A percentile compares a stretch with the other conserved stretches of the same genome.
phyloP scores from a whole-genome alignment of 2,888 invertebrate genomes.

The Hymenopus coronatus region DNA sequence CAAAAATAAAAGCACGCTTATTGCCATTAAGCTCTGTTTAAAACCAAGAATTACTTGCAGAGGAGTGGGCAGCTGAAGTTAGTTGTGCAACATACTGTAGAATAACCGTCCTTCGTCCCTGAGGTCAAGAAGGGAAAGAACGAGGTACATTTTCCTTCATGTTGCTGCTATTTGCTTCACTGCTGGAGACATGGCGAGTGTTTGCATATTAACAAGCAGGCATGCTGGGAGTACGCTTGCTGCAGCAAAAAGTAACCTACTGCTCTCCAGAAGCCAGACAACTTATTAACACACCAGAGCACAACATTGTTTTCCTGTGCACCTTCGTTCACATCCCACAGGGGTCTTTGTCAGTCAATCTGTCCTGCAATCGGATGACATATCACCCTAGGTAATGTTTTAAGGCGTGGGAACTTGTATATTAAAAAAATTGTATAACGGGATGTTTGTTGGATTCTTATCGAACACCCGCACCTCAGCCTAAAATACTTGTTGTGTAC shows the following conservation, averaged over 20 bases:
- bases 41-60: too few species aligned
- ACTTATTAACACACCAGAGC: neutral
- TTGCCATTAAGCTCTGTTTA: too few species aligned
- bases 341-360: neutral
- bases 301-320: neutral
- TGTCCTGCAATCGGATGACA: neutral
- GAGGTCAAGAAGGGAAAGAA: neutral
- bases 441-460: too few species aligned
- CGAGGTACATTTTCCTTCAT: slow-evolving; percentile 14
- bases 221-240: neutral
- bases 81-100: neutral
- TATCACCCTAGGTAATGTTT: neutral
- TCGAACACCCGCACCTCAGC: too few species aligned
- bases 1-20: too few species aligned
- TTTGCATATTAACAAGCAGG: slow-evolving; percentile 26
- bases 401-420: too few species aligned
- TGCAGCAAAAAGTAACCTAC: neutral
- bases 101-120: neutral
- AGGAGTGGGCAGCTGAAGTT: too few species aligned
- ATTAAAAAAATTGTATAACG: too few species aligned
- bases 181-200: slow-evolving; percentile 22
- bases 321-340: neutral
- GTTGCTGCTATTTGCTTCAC: slow-evolving; percentile 26
- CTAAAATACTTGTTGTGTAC: too few species aligned
- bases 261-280: neutral